A percentile compares a stretch with the other conserved stretches of the same genome.
These are phyloP conservation scores for Elgaria multicarinata DNA, from an alignment of 2,113 vertebrate genomes.

Conservation along the genomic window DNA sequence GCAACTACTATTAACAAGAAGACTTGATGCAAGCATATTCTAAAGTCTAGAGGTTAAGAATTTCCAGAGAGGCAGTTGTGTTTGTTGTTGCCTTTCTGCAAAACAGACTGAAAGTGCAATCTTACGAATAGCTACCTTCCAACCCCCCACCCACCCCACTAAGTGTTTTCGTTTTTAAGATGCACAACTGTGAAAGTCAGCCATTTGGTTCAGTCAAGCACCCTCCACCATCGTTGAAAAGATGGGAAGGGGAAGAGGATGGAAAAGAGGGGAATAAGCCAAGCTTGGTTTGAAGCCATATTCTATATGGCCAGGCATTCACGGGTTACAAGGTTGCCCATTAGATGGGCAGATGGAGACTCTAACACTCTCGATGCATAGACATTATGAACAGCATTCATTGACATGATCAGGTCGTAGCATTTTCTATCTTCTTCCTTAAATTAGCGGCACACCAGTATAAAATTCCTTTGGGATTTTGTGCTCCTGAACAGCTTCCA, in stretches of 20 bases:
- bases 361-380: not conserved
- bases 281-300: fast-evolving
- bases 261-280: not conserved
- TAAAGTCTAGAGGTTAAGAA: too few species aligned
- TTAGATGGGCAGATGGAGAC: not conserved
- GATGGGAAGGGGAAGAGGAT: too few species aligned
- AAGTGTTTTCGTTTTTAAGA: not conserved
- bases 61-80: too few species aligned
- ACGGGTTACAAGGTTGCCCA: not conserved
- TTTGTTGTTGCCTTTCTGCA: too few species aligned
- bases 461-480: constrained; percentile 35
- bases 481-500: constrained; percentile 20
- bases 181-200: not conserved
- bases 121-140: too few species aligned
- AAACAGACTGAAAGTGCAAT: too few species aligned
- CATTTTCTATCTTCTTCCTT: constrained; percentile 60
- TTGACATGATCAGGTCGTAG: not conserved
- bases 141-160: too few species aligned
- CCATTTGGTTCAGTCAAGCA: not conserved
- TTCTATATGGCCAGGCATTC: not conserved
- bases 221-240: not conserved
- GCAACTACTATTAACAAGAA: not conserved
- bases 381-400: constrained; percentile 43
- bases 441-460: constrained; percentile 49
- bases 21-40: too few species aligned